Conservation (phyloP, 2,113 vertebrate genomes). For the Corvus hawaiiensis region DNA sequence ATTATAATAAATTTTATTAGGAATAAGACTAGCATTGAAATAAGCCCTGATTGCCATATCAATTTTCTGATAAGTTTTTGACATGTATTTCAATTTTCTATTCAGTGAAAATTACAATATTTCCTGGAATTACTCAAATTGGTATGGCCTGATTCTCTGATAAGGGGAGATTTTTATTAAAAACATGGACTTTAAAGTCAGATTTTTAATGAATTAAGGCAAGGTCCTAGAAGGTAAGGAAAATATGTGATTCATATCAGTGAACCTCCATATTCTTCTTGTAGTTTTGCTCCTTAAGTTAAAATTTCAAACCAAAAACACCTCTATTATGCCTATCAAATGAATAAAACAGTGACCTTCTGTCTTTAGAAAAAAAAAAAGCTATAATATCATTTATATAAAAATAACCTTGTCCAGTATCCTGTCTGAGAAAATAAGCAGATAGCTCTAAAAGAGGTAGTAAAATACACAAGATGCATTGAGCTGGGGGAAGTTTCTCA, state of each 20-base stretch:
- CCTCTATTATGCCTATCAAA: background rate
- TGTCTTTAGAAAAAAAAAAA: background rate
- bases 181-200: background rate
- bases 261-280: background rate
- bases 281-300: background rate
- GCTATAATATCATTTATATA: background rate
- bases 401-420: background rate
- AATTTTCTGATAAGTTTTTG: background rate
- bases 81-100: background rate
- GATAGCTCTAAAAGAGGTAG: background rate
- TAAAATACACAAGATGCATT: background rate
- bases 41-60: background rate
- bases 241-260: background rate
- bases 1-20: background rate
- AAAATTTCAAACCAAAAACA: background rate
- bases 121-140: background rate
- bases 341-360: background rate
- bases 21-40: background rate
- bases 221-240: background rate
- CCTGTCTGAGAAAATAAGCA: background rate
- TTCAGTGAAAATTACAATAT: background rate
- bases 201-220: background rate
- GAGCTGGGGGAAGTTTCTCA: background rate
- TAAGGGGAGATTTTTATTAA: background rate
- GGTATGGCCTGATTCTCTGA: background rate